Evolutionary conservation across 64 coral and sea anemone species (phyloP).

Genomic region (Hydrozoanthus tunicans): DNA sequence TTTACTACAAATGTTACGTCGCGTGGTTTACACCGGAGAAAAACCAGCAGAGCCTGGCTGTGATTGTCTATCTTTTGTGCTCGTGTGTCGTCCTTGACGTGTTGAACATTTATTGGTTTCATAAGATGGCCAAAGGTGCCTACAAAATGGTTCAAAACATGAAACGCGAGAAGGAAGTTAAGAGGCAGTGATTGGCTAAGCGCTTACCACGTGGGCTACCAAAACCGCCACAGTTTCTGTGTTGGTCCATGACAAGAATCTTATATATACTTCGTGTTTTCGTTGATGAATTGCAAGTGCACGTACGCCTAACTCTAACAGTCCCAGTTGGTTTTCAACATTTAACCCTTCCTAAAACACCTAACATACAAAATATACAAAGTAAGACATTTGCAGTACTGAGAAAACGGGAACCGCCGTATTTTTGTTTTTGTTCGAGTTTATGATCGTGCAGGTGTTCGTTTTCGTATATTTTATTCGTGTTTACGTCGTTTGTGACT

Average conservation of each 20-base stretch:
- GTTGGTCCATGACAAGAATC: background rate
- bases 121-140: conserved; percentile 42
- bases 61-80: conserved; percentile 6
- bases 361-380: too few relatives aligned
- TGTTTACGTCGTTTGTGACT: too few relatives aligned
- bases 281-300: too few relatives aligned
- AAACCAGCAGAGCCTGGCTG: conserved; percentile 8
- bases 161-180: background rate
- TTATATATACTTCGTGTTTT: too few relatives aligned
- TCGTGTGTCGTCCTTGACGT: conserved; percentile 5
- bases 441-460: too few relatives aligned
- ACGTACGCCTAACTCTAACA: too few relatives aligned
- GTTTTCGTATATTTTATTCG: too few relatives aligned
- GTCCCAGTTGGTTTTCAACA: too few relatives aligned
- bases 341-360: too few relatives aligned
- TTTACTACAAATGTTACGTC: conserved; percentile 17
- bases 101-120: conserved; percentile 56
- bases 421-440: too few relatives aligned
- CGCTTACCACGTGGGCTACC: background rate
- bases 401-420: too few relatives aligned
- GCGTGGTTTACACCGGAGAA: conserved; percentile 40
- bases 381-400: too few relatives aligned
- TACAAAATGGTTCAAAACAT: conserved; percentile 42
- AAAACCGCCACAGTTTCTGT: background rate
- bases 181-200: background rate